A percentile compares a stretch with the other conserved stretches of the same genome.
Conservation (phyloP, 2,113 vertebrate genomes). For the Anguilla japonica region DNA sequence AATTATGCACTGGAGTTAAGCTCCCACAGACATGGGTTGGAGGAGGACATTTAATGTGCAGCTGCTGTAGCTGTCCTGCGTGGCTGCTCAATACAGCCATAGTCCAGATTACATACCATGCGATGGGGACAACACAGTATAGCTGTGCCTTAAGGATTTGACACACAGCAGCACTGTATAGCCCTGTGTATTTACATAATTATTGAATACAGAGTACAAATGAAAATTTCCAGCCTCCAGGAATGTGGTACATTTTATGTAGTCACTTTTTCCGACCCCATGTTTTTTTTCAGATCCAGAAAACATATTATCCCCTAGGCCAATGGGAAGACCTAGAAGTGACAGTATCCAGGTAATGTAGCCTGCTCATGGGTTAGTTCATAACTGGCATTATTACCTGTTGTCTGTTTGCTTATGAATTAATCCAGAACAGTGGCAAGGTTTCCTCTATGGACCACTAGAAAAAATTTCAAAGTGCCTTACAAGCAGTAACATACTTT, state of each 20-base stretch:
- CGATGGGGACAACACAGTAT: too few species aligned
- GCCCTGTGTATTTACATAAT: background rate
- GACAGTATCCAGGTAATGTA: conserved; percentile 65
- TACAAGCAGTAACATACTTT: background rate
- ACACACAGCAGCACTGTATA: background rate
- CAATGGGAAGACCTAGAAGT: conserved; percentile 39
- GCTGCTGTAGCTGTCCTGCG: too few species aligned
- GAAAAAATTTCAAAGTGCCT: background rate
- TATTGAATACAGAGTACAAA: background rate
- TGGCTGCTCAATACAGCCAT: too few species aligned
- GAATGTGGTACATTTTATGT: too few species aligned
- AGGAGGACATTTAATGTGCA: too few species aligned
- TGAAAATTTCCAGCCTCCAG: background rate
- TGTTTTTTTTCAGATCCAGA: conserved; percentile 47
- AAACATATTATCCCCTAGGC: conserved; percentile 21
- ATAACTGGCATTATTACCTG: background rate
- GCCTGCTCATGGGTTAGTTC: background rate
- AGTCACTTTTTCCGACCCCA: too few species aligned
- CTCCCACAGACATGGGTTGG: too few species aligned
- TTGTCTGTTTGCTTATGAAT: background rate
- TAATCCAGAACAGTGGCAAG: background rate
- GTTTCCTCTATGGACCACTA: background rate
- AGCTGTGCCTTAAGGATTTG: too few species aligned
- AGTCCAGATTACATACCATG: too few species aligned
- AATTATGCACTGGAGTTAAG: too few species aligned